Base-by-base conservation (phyloP, 2,888 invertebrate species). In the Asteroscopus sphinx region DNA sequence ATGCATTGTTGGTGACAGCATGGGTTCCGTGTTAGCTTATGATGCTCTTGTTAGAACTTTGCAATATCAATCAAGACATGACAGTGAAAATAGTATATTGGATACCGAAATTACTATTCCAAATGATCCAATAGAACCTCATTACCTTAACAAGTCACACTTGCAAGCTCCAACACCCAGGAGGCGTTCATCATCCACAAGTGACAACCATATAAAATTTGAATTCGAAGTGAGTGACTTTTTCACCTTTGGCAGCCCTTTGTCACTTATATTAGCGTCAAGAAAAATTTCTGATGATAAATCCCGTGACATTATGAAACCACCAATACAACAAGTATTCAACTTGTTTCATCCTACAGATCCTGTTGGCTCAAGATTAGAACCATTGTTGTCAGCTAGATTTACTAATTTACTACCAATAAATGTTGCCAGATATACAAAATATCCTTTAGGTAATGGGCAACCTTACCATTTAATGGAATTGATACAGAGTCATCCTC, bases 261-360 rank as follows among this genome's bases (percentile, higher is more conserved):
- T 99, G 32, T 98, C 98, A 7, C 95, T 99, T 66, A 97, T 99
- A 37, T 95, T 99, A 78, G 99, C 99, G 26, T 98, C 98, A 77
- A 95, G 99, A 74, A 97, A 97, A 91, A 95, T 98, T 70, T 96
- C 97, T 16, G 97, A 98, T 80, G 97, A 98, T 55, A 97, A 97
- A 91, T 95, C 95, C 76, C 95, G 96, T 94, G 95, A 91, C 54
- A 92, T 94, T 68, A 68, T 94, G 21, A 95, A 96, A 77, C 99
- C 99, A 66, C 96, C 96, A 76, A 98, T 98, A 78, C 96, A 96
- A 81, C 99, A 99, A 95, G 96, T 99, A 44, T 99, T 98, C 94
- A 99, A 99, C 95, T 95, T 99, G 86, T 99, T 99, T 94, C 99
- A 99, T 95, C 98, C 99, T 63, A 98, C 98, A 60, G 99, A 99